phyloP scores from a whole-genome alignment of 2,797 vertebrate genomes.

The Furcifer pardalis region DNA sequence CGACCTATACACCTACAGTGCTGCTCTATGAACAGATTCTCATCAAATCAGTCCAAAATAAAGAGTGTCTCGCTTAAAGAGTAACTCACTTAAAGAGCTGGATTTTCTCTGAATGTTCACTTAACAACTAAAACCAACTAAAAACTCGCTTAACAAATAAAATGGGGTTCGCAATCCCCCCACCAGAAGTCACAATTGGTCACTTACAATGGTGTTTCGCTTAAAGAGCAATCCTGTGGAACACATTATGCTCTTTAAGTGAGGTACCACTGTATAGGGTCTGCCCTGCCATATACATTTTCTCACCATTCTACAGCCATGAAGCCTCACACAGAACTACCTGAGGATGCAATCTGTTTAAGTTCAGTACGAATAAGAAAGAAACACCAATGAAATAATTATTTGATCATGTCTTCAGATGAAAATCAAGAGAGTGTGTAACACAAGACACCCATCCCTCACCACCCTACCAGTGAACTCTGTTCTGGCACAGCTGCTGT shows the following conservation, averaged over 20 bases:
- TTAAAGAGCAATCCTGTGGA: not conserved
- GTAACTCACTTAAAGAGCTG: no score
- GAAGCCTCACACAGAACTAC: not conserved
- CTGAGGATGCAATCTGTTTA: not conserved
- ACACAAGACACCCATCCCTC: not conserved
- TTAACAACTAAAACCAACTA: no score
- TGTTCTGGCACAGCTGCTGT: slow-evolving; percentile 1
- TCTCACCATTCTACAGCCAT: not conserved
- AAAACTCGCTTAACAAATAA: no score
- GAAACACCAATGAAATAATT: not conserved
- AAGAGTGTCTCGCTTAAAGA: no score
- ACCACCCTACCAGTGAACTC: slow-evolving; percentile 14
- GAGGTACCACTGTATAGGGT: no score
- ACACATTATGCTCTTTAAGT: not conserved
- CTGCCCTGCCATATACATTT: not conserved
- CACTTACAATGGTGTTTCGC: no score
- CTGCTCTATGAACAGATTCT: not conserved
- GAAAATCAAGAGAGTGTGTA: not conserved
- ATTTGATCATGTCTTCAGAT: not conserved
- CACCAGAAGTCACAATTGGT: no score
- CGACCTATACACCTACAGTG: not conserved
- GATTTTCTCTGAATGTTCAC: no score
- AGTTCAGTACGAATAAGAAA: slow-evolving; percentile 1
- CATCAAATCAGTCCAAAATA: not conserved
- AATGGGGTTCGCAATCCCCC: no score